Base-by-base conservation (phyloP, 2,888 invertebrate genomes). In the Xylophagus ater region DNA sequence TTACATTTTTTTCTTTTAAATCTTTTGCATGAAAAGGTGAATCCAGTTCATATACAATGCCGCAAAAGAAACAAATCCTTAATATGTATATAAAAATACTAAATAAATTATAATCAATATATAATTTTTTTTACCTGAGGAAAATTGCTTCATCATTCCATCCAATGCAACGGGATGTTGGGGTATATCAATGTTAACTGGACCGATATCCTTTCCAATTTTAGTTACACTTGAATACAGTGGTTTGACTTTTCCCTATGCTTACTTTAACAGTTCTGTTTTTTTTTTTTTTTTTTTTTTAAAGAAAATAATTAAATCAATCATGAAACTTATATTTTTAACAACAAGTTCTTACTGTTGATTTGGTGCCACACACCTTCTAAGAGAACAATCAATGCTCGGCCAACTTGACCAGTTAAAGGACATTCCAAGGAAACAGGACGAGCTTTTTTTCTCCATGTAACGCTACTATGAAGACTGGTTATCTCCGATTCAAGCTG, bases 91-190 rank as follows among this genome's bases (percentile, higher is more conserved):
- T 7, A 32, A 24, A 35, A 15, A 8, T n/a, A 4, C 15, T 39
- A 20, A 15, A 18, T 20, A 42, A 36, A 26, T 19, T 9, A 6
- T 2, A 17, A 18, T 23, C 9, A 9, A 14, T 9, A n/a, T n/a
- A n/a, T n/a, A n/a, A 18, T 25, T 17, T 13, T 7, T 38, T 44
- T 33, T 45, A 51, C 76, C 85, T 10, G 85, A 85, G 6, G 92
- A 92, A 29, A 96, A 69, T 56, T 94, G 89, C 48, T 90, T 90
- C 78, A 98, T 93, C 84, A 98, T 96, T 35, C 94, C 96, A 65
- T 98, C 97, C 50, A 98, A 68, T 6, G 89, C 93, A 1, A 96
- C 93, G 0, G 97, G 97, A 68, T 97, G 96, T 65, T 97, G 96
- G 4, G 98, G 97, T 56, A 98, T 90, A 63, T 96, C 94, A 39